Conservation (phyloP, 2,888 invertebrate genomes). For the Diarsia rubi region DNA sequence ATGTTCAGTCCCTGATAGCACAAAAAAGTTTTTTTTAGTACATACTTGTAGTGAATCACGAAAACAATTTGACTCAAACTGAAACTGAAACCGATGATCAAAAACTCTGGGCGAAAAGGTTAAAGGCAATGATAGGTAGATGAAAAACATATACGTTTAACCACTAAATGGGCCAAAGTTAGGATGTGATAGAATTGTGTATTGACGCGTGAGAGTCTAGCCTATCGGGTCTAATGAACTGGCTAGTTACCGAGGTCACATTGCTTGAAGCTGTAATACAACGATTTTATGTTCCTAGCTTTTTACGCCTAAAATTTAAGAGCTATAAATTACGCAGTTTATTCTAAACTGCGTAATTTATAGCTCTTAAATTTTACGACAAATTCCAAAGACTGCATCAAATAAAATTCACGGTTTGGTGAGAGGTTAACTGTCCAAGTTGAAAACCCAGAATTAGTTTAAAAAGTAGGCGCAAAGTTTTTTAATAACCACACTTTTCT, state of each 20-base stretch:
- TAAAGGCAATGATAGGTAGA: not conserved
- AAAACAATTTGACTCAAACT: not conserved
- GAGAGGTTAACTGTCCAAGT: conserved; percentile 43
- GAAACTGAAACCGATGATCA: not conserved
- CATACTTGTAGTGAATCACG: too few species aligned
- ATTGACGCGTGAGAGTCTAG: conserved; percentile 8
- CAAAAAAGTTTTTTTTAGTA: not conserved
- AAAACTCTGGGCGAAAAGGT: not conserved
- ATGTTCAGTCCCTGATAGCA: too few species aligned
- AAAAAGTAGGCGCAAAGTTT: conserved; percentile 52
- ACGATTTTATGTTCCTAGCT: conserved; percentile 20
- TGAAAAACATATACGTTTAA: not conserved
- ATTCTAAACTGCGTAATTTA: conserved; percentile 35
- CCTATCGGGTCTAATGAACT: conserved; percentile 25
- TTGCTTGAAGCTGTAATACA: not conserved
- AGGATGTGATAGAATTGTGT: conserved; percentile 20
- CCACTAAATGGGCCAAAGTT: conserved; percentile 21
- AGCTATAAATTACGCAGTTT: too few species aligned
- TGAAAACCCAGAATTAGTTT: conserved; percentile 42
- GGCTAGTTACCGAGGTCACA: not conserved
- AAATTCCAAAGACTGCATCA: conserved; percentile 27
- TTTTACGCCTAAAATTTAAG: conserved; percentile 21
- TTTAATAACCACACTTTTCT: conserved; percentile 56
- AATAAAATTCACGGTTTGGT: conserved; percentile 43
- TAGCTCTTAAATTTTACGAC: conserved; percentile 21